Percentiles rank a stretch among this genome's conserved stretches.
These are phyloP conservation scores for Eledona agricola DNA, from an alignment of 2,888 invertebrate genomes.

Conservation along the genomic window DNA sequence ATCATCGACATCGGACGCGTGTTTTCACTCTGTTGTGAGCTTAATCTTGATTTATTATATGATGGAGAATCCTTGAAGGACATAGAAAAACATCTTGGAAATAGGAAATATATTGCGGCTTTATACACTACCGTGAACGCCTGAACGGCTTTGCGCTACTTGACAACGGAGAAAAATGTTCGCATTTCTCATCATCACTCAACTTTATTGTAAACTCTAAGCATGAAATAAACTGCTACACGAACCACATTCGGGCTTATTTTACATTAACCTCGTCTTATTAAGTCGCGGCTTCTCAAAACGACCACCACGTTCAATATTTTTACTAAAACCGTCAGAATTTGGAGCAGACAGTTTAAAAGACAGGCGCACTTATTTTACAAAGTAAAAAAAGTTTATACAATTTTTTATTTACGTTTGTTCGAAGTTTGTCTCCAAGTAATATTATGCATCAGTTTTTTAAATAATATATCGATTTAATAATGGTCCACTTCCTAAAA, in stretches of 20 bases:
- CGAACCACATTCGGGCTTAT: constrained; percentile 38
- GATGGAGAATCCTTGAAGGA: constrained; percentile 52
- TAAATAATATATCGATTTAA: no score
- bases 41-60: constrained; percentile 58
- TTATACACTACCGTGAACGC: constrained; percentile 51
- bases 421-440: no score
- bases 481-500: no score
- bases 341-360: no score
- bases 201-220: constrained; percentile 55
- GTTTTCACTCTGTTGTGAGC: no score
- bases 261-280: constrained; percentile 41
- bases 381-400: no score
- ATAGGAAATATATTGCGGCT: constrained; percentile 56
- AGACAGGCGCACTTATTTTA: no score
- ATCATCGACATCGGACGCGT: no score
- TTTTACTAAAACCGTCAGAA: no score
- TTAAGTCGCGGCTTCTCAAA: constrained; percentile 33
- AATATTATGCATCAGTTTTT: no score
- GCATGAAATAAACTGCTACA: constrained; percentile 49
- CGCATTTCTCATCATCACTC: constrained; percentile 57
- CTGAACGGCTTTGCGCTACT: constrained; percentile 51
- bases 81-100: constrained; percentile 53
- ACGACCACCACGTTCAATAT: constrained; percentile 6
- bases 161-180: constrained; percentile 55
- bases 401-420: no score